Conservation (phyloP, 2,888 invertebrate genomes). For the Nudaria mundana region DNA sequence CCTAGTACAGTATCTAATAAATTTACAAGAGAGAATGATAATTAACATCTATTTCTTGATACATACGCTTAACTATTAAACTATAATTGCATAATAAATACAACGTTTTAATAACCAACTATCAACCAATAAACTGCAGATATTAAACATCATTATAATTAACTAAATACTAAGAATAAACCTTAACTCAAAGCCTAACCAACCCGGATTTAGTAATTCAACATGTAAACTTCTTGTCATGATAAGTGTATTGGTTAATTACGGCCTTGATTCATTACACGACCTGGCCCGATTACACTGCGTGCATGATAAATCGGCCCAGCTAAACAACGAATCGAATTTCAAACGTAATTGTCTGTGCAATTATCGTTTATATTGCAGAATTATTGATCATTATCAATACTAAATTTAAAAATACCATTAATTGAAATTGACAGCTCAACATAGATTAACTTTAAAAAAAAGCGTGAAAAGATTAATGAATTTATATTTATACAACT, state of each 20-base stretch:
- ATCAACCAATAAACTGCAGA: no score
- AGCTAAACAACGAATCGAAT: slow-evolving; percentile 55
- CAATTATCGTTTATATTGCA: slow-evolving; percentile 41
- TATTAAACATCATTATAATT: no score
- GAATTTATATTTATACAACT: slow-evolving; percentile 12
- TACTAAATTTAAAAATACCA: not conserved
- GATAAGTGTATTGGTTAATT: slow-evolving; percentile 73
- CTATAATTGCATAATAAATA: no score
- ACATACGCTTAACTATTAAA: no score
- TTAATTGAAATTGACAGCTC: slow-evolving; percentile 5
- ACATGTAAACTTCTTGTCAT: slow-evolving; percentile 50
- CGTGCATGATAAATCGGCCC: slow-evolving; percentile 62
- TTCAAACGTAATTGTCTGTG: slow-evolving; percentile 50
- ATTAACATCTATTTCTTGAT: no score
- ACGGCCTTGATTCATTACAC: slow-evolving; percentile 65
- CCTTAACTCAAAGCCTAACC: slow-evolving; percentile 7
- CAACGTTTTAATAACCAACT: no score
- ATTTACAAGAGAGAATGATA: no score
- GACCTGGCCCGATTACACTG: slow-evolving; percentile 55
- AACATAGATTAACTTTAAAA: slow-evolving; percentile 7
- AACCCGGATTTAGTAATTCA: slow-evolving; percentile 40
- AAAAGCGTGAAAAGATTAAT: slow-evolving; percentile 5
- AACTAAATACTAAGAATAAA: no score
- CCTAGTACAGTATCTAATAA: no score
- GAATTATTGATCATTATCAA: slow-evolving; percentile 38